phyloP scores from a whole-genome alignment of 2,888 invertebrate genomes.

The Apamea crenata region DNA sequence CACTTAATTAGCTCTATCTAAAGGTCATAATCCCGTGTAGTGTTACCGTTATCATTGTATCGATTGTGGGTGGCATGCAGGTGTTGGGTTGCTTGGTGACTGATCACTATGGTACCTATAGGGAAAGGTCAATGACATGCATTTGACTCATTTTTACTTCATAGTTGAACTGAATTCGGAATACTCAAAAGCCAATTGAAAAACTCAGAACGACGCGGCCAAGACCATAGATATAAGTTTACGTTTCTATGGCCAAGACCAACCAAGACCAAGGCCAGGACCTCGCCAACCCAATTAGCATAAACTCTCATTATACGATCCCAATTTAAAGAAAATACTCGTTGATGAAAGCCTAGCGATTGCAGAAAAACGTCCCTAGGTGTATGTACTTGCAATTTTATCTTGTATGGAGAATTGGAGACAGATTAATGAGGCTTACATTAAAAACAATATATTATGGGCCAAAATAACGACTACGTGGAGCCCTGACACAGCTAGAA shows the following conservation, averaged over 20 bases:
- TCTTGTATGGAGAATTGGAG: neutral
- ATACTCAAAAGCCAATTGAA: neutral
- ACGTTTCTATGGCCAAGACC: too few species aligned
- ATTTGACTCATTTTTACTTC: neutral
- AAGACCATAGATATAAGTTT: too few species aligned
- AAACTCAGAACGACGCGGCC: too few species aligned
- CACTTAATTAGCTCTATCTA: neutral
- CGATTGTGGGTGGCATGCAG: slow-evolving; percentile 69
- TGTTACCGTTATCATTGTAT: slow-evolving; percentile 69
- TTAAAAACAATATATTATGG: neutral
- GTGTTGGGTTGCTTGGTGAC: slow-evolving; percentile 70
- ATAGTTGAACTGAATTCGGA: neutral
- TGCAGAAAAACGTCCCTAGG: too few species aligned
- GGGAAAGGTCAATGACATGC: slow-evolving; percentile 65
- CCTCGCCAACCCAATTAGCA: too few species aligned
- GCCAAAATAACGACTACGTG: too few species aligned
- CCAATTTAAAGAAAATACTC: too few species aligned
- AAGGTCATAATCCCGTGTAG: slow-evolving; percentile 53
- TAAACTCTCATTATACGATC: too few species aligned
- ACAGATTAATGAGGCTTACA: neutral
- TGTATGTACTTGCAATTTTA: neutral
- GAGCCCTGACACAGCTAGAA: too few species aligned
- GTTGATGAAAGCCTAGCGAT: too few species aligned
- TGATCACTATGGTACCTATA: slow-evolving; percentile 56
- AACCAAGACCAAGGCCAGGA: too few species aligned